Base-by-base conservation (phyloP, 2,888 invertebrate genomes). In the Balanococcus diminutus region DNA sequence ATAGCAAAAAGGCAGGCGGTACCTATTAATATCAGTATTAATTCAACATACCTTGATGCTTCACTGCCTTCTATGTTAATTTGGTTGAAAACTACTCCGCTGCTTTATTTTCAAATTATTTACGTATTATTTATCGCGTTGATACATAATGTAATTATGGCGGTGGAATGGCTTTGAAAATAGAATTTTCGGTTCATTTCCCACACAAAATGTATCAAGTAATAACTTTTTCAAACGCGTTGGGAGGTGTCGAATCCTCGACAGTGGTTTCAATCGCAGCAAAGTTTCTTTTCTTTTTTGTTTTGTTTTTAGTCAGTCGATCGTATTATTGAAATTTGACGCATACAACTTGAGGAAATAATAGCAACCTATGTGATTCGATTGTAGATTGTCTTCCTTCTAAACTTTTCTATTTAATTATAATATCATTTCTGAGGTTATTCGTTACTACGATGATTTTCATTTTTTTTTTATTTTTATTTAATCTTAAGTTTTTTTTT, bases 361-460 rank as follows among this genome's bases (percentile, higher is more conserved):
- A 28, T 28, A 67, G 28, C 25, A 67, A 67, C 61, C 28, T 22
- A 61, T 83, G 83, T 83, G 83, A 83, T 83, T 32, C 56, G 31
- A 25, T n/a, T 32, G 51, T 83, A 83, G 83, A 83, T 83, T 83
- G 83, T 83, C 83, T 83, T 83, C 83, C 83, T 83, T 51, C 32
- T 75, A 32, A n/a, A 56, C 51, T 82, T 51, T 82, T 82, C 51
- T 56, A 32, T 75, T 56, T 39, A 56, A 22, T 83, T 31, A 25
- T 83, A 61, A 31, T 32, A 61, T 83, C 61, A 83, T 83, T 83
- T 28, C 83, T 32, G 31, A n/a, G 22, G 31, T 51, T 51, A 42
- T 82, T 82, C n/a, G 28, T 28, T 51, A 31, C 28, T 82, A 31
- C 19, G 19, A 32, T 32, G 25, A 14, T 81, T 81, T 32, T 81